Evolutionary conservation across 1,140 invertebrate species (phyloP).

Genomic region (Magallana angulata): DNA sequence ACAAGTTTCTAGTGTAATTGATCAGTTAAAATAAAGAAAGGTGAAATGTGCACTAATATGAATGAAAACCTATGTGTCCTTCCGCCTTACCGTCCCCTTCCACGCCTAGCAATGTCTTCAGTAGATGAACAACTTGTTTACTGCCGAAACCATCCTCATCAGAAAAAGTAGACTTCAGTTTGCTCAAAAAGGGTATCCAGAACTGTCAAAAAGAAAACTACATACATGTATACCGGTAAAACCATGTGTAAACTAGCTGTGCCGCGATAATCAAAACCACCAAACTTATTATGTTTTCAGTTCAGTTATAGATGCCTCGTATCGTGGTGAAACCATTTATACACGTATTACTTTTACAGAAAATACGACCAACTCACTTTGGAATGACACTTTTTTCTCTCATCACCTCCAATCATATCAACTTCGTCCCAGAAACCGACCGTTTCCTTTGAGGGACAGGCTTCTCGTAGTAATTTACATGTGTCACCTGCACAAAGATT

Average conservation of each 20-base stretch:
- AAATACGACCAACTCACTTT: neutral
- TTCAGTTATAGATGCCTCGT: no score
- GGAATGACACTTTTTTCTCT: neutral
- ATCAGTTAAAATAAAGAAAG: no score
- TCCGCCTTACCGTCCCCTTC: neutral
- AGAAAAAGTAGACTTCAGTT: neutral
- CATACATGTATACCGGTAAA: no score
- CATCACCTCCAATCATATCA: neutral
- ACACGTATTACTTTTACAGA: no score
- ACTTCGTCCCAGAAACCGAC: neutral
- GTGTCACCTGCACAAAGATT: neutral
- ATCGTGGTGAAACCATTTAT: no score
- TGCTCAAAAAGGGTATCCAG: neutral
- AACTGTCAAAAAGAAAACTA: neutral
- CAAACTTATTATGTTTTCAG: no score
- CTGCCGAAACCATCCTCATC: neutral
- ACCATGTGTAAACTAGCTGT: no score
- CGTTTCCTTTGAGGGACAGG: neutral
- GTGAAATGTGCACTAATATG: no score
- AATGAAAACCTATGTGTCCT: no score
- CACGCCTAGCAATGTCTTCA: neutral
- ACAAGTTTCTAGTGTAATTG: no score
- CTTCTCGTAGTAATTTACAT: neutral
- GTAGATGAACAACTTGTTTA: neutral
- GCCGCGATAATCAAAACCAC: no score